Evolutionary conservation across 2,113 vertebrate genomes (phyloP), one percentile per base, ranked within the genome.

Genomic region (Suncus etruscus): DNA sequence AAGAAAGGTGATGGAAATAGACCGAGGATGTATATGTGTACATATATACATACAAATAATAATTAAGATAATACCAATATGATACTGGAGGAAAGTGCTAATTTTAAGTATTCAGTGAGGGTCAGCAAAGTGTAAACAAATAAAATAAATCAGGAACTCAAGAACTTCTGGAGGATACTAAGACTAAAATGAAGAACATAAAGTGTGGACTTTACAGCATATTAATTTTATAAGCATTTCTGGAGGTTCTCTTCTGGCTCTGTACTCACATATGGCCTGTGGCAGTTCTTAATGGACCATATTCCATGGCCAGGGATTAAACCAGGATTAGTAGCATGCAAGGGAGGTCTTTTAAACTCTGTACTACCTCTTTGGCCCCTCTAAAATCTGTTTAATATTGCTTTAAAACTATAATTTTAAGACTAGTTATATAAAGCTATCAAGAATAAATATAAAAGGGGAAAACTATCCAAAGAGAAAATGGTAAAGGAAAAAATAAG

Each of bases 121-220:
- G 18, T n/a, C n/a, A n/a, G n/a, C n/a, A n/a, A n/a, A n/a, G n/a
- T n/a, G n/a, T n/a, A n/a, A n/a, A n/a, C n/a, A n/a, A n/a, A n/a
- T 80, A 84, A 32, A 48, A 90, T n/a, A 18, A 89, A 81, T 22
- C 18, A 73, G 75, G 83, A 91, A 83, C 73, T 66, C 27, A 31
- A 78, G 20, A 91, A 87, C 8, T 66, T 54, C 54, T 54, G 22
- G 54, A 91, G 82, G 12, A 83, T 32, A 66, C 11, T 82, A 74
- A 51, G 29, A 75, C 11, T 7, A 86, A 82, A 90, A 63, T 82
- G 72, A 83, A 91, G 27, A 94, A 86, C 4, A 72, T 27, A 77
- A 32, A 72, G 51, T 45, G 20, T 29, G 22, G 22, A 58, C 65
- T 93, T n/a, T 73, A 78, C 0, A 29, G 11, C 11, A 54, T 15